phyloP scores from a whole-genome alignment of 2,113 vertebrate genomes.

The Guaruba guarouba region DNA sequence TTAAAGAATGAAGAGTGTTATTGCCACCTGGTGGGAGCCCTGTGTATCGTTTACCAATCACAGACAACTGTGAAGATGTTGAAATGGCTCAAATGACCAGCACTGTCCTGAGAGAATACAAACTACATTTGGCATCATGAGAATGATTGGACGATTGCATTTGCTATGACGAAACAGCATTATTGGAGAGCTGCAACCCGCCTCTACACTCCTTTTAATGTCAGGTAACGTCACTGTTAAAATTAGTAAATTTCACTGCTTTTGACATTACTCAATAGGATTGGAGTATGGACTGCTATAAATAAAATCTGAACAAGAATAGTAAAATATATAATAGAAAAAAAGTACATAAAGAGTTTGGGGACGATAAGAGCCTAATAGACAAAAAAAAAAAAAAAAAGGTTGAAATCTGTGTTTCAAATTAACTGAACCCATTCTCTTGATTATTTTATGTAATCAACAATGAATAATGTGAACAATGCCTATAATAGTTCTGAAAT shows the following conservation, averaged over 20 bases:
- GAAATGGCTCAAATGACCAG: background rate
- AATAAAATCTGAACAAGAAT: background rate
- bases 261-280: background rate
- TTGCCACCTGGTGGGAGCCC: conserved; percentile 40
- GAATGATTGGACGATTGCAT: background rate
- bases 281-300: background rate
- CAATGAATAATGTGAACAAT: background rate
- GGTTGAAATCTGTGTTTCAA: background rate
- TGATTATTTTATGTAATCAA: background rate
- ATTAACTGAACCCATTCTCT: background rate
- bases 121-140: background rate
- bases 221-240: background rate
- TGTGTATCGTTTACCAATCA: background rate
- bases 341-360: background rate
- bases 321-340: background rate
- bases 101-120: background rate
- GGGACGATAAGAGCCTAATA: background rate
- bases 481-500: background rate
- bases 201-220: background rate
- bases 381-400: background rate
- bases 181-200: background rate
- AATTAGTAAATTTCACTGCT: background rate
- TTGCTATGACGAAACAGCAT: background rate
- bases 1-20: background rate
- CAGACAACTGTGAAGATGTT: background rate